Base-by-base conservation (phyloP, 2,797 vertebrate species). In the Scolopax rusticola region DNA sequence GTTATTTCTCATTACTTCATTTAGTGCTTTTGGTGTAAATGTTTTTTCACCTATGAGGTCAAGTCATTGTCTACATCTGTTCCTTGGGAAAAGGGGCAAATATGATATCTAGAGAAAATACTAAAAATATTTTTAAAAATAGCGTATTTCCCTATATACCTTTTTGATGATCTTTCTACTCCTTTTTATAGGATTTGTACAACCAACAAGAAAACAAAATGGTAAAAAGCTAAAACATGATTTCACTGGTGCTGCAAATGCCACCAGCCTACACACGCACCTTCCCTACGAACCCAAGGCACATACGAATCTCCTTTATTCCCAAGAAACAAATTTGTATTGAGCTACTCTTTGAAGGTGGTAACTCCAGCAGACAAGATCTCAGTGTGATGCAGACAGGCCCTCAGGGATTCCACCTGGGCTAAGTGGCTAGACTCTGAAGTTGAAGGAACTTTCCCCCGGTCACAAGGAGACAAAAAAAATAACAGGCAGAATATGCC, bases 381-480 rank as follows among this genome's bases (percentile, higher is more conserved):
- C 63, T 38, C n/a, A 14, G 63, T 0, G 0, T 0, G 0, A 21
- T 5, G 25, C 27, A 74, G 60, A 33, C 30, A 45, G 68, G 36
- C 19, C 25, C 57, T 21, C 15, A 3, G 41, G 45, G 45, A 27
- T 19, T 41, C 33, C 45, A 36, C 24, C 15, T 3, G 16, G 43
- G 43, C 40, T 21, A 38, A 38, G n/a, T 1, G 2, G 15, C 30
- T 24, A 73, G 11, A 11, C 24, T 13, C 30, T 11, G 15, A 48
- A 53, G 32, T 1, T 53, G 65, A 56, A 53, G 50, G 23, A 45
- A 40, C 32, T 32, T 53, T 40, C 9, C 33, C 47, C 8, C 8
- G 11, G 40, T 70, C 36, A 41, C 20, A 19, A 25, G 3, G 19
- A 28, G 40, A 28, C 17, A 41, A 41, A 25, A 50, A 23, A 27